Evolutionary conservation across 2,888 invertebrate genomes (phyloP).

Genomic region (Rhagium mordax): DNA sequence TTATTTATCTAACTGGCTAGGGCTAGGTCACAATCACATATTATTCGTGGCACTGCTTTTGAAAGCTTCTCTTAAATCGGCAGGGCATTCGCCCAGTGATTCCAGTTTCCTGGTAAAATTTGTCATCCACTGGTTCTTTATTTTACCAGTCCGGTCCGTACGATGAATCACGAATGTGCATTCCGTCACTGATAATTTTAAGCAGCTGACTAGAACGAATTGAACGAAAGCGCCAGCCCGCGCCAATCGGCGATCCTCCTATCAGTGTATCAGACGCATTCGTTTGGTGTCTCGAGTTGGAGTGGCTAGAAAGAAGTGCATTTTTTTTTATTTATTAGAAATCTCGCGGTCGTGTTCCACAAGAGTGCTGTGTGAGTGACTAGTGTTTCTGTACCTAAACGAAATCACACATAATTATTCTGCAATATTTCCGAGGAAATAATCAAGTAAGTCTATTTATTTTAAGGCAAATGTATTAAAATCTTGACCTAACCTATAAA

Average conservation of each 20-base stretch:
- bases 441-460: not conserved
- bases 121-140: not conserved
- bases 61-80: not conserved
- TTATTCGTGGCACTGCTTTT: not conserved
- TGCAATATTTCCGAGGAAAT: not conserved
- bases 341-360: conserved; percentile 7
- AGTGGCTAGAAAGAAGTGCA: not conserved
- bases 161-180: conserved; percentile 1
- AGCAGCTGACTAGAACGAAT: conserved; percentile 7
- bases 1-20: no score
- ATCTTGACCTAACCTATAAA: conserved; percentile 16
- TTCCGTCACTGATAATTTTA: conserved; percentile 16
- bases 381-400: not conserved
- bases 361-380: conserved; percentile 10
- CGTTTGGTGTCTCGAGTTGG: not conserved
- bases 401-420: no score
- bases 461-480: not conserved
- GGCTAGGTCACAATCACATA: no score
- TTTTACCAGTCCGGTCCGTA: not conserved
- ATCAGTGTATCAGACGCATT: not conserved
- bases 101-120: not conserved
- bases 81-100: not conserved
- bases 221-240: not conserved
- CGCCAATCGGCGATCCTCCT: not conserved
- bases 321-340: conserved; percentile 19